Conservation (phyloP, 1,140 invertebrate species). For the Lethrus apterus region DNA sequence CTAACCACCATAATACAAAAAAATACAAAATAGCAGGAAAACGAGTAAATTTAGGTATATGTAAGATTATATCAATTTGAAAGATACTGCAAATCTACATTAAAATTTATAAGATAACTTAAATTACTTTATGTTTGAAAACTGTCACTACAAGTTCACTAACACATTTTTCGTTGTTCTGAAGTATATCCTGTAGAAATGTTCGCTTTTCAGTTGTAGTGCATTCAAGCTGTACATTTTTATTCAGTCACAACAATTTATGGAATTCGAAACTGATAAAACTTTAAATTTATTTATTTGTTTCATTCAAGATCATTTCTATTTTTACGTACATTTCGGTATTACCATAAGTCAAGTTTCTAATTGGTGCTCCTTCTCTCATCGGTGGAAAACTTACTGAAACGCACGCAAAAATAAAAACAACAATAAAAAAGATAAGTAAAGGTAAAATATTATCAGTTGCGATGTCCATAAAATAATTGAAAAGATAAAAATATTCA, state of each 20-base stretch:
- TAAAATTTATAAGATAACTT: too few species aligned
- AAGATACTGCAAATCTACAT: too few species aligned
- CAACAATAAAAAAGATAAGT: conserved; percentile 4
- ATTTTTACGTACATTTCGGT: not conserved
- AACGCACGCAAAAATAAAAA: conserved; percentile 6
- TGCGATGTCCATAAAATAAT: not conserved
- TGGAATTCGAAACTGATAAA: not conserved
- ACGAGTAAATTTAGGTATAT: too few species aligned
- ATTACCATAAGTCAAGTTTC: conserved; percentile 16
- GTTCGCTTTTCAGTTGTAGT: too few species aligned
- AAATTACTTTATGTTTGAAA: too few species aligned
- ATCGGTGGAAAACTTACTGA: conserved; percentile 4
- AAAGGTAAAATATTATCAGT: conserved; percentile 1
- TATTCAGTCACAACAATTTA: conserved; percentile 3
- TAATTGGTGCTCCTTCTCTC: not conserved
- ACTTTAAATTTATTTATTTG: conserved; percentile 4
- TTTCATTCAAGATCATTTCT: not conserved
- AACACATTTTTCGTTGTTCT: too few species aligned
- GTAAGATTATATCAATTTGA: too few species aligned
- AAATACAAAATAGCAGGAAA: too few species aligned
- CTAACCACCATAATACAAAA: too few species aligned
- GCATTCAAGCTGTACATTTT: not conserved
- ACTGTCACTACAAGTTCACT: too few species aligned
- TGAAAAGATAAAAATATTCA: conserved; percentile 7
- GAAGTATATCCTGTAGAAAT: too few species aligned